Evolutionary conservation across 2,888 invertebrate genomes (phyloP).

Genomic region (Calephelis perditalis): DNA sequence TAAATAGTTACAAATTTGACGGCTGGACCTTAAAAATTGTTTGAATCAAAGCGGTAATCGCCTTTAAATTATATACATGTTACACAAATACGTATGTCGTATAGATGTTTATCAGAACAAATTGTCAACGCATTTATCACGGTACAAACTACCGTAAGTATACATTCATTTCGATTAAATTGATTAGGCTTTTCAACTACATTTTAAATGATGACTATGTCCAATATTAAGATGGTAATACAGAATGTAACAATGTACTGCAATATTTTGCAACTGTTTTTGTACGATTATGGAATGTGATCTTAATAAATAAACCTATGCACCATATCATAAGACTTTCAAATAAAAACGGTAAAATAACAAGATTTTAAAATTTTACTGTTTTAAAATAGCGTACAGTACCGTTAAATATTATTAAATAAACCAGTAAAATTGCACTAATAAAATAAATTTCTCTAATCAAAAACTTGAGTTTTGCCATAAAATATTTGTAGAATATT

Average conservation of each 20-base stretch:
- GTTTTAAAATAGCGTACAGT: no score
- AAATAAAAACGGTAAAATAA: slow-evolving; percentile 15
- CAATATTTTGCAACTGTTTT: slow-evolving; percentile 30
- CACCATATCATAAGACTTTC: slow-evolving; percentile 47
- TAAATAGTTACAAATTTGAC: no score
- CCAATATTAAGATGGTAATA: slow-evolving; percentile 32
- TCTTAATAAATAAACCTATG: slow-evolving; percentile 44
- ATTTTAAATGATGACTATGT: slow-evolving; percentile 44
- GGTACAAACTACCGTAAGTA: neutral
- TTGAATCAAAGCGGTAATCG: no score
- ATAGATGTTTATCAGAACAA: no score
- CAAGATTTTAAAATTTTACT: neutral
- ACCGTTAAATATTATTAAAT: neutral
- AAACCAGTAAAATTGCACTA: neutral
- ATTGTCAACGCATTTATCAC: no score
- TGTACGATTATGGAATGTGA: slow-evolving; percentile 73
- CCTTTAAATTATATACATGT: no score
- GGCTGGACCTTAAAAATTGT: no score
- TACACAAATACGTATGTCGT: no score
- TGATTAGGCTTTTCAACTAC: slow-evolving; percentile 20
- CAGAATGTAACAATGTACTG: slow-evolving; percentile 18
- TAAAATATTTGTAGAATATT: no score
- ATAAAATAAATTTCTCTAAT: no score
- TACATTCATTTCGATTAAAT: slow-evolving; percentile 14
- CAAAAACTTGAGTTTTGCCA: no score